Evolutionary conservation across 1,140 invertebrate species (phyloP), one percentile per base, ranked within the genome.

Genomic region (Saccostrea glomerata): DNA sequence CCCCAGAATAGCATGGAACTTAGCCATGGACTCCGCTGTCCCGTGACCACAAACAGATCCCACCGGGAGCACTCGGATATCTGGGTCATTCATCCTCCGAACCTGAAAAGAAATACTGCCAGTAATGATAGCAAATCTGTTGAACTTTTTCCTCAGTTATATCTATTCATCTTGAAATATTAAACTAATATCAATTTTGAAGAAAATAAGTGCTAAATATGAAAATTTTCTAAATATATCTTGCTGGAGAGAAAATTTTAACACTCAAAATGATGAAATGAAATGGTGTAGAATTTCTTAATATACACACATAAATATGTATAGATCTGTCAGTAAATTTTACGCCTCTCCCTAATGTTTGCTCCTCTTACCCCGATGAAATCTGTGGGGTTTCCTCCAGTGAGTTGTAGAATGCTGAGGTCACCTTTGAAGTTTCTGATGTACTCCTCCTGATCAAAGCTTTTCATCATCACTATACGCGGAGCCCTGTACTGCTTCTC

Each of bases 1-100:
- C n/a, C 91, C 91, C 47, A 93, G 55, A 82, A 93, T 93, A 30
- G 91, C 90, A 56, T 91, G 89, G n/a, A 93, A 87, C 86, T 92
- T 92, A 7, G 93, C 93, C 55, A 93, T 84, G 70, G 91, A 88
- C 63, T 70, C 85, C 55, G 93, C 93, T 25, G 93, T 92, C 12
- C 92, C 92, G 36, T 91, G 88, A 25, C 93, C 93, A 89, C 91
- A 91, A 30, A 90, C 86, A 13, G 92, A 91, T 9, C 89, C 88
- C 30, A 86, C 82, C 13, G 93, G 92, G 13, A 93, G 83, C 36
- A 89, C 88, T 70, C 89, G 84, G 82, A 92, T 90, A 55, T 93
- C 92, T 47, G 92, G 91, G 73, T 92, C 90, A 87, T 93, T 91
- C 77, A 93, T 89, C 11, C 55, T 87, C 30, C 86, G 58, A 0